Base-by-base conservation (phyloP, 1,140 invertebrate species). In the Monochamus saltuarius region DNA sequence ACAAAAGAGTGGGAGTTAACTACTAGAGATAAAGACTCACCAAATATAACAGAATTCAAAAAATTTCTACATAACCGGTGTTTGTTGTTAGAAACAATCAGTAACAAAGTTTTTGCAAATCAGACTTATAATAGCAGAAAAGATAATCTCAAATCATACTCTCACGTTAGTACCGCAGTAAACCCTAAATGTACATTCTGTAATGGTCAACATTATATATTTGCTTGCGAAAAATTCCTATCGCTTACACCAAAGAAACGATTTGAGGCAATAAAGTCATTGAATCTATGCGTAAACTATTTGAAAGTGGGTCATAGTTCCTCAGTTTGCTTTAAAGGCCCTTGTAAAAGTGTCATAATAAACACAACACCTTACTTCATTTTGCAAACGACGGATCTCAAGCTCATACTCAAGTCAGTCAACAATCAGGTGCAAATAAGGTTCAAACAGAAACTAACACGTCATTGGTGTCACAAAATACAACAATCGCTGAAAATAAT, bases 1-100 rank as follows among this genome's bases (percentile, higher is more conserved):
- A 19, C 57, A 7, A 59, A 53, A 36, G 57, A 59, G 42, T 59
- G 57, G 57, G 47, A 59, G 52, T 46, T 56, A 14, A 56, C 13
- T 13, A 56, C 39, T n/a, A 56, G 19, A 56, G 35, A 56, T 56
- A 22, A 36, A 11, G 29, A 38, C 13, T 56, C 54, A 4, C 43
- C 54, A 29, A 9, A 29, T 2, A 47, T 47, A 19, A 35, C 43
- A 1, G 16, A 9, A 22, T 56, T 56, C 35, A 22, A 46, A n/a
- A 37, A 56, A 37, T 46, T 56, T 56, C 19, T 56, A 29, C 9
- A 13, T 19, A 42, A 56, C 13, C 50, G 54, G 34, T 56, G 11
- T n/a, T n/a, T n/a, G 29, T 19, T 56, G 11, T 47, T 56, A 46
- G 54, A 56, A 56, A 29, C 39, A 8, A 19, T 56, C 4, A 36